Conservation (phyloP, 2,113 vertebrate genomes). For the Ascaphus truei region DNA sequence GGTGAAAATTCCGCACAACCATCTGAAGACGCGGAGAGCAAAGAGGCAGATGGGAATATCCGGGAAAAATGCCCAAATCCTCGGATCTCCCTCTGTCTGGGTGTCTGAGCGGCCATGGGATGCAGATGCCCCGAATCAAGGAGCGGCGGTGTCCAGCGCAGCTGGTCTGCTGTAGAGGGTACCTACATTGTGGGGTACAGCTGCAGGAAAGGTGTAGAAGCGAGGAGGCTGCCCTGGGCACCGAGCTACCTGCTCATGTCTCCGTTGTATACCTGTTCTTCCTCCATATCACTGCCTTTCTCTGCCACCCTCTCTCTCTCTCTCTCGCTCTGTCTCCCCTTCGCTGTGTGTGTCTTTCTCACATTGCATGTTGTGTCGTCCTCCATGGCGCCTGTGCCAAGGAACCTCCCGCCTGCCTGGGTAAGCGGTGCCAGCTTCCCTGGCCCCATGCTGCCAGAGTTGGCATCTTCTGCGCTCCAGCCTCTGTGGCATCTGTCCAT, state of each 20-base stretch:
- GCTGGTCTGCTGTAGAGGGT: conserved; percentile 1
- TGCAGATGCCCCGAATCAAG: conserved; percentile 25
- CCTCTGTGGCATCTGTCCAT: conserved; percentile 65
- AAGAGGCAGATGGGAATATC: conserved; percentile 37
- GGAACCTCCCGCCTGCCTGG: conserved; percentile 37
- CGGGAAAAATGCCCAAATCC: conserved; percentile 35
- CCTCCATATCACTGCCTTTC: conserved; percentile 5
- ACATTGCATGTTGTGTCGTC: conserved; percentile 37
- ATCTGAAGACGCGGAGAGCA: conserved; percentile 13
- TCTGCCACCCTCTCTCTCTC: conserved; percentile 1
- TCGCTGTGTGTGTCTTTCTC: conserved; percentile 28
- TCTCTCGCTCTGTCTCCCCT: conserved; percentile 19
- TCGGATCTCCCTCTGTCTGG: conserved; percentile 21
- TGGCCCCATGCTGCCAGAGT: conserved; percentile 54
- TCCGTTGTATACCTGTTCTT: conserved; percentile 11
- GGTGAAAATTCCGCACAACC: neutral
- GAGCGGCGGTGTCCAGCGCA: neutral
- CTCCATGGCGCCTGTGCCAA: conserved; percentile 44
- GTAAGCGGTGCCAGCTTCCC: conserved; percentile 38
- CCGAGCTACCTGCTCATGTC: conserved; percentile 7
- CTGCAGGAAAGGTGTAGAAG: neutral
- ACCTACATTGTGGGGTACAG: conserved; percentile 5
- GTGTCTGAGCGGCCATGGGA: conserved; percentile 18
- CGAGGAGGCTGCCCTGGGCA: neutral
- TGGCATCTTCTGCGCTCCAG: conserved; percentile 48